A percentile compares a stretch with the other conserved stretches of the same genome.
Conservation (phyloP, 2,888 invertebrate species). For the Stegophylla sp. region DNA sequence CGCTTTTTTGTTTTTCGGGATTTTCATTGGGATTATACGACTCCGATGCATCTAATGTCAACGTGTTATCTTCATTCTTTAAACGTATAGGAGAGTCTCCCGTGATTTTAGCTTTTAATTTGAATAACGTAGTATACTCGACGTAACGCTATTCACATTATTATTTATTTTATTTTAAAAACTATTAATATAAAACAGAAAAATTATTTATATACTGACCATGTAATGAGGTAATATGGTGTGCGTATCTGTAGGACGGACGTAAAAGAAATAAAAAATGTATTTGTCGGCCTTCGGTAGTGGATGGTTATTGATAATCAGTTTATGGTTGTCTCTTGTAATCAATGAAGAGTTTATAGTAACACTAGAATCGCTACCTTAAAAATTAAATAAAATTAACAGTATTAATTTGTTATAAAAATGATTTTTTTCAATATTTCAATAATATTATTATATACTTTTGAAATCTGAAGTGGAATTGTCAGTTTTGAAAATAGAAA, state of each 20-base stretch:
- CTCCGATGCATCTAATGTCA: not conserved
- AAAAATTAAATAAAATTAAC: too few species aligned
- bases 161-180: not conserved
- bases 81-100: not conserved
- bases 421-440: too few species aligned
- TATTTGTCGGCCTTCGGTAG: not conserved
- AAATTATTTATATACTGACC: not conserved
- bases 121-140: not conserved
- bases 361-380: too few species aligned
- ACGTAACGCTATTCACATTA: slow-evolving; percentile 4
- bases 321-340: too few species aligned
- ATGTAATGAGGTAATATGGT: not conserved
- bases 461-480: not conserved
- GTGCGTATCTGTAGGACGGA: too few species aligned
- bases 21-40: slow-evolving; percentile 40
- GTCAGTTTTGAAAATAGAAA: not conserved
- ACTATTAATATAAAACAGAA: not conserved
- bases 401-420: too few species aligned
- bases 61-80: not conserved
- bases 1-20: not conserved
- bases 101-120: not conserved
- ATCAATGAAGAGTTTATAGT: too few species aligned
- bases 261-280: not conserved
- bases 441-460: not conserved
- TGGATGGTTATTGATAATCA: not conserved